Evolutionary conservation across 2,797 vertebrate genomes (phyloP).

Genomic region (Gorsachius magnificus): DNA sequence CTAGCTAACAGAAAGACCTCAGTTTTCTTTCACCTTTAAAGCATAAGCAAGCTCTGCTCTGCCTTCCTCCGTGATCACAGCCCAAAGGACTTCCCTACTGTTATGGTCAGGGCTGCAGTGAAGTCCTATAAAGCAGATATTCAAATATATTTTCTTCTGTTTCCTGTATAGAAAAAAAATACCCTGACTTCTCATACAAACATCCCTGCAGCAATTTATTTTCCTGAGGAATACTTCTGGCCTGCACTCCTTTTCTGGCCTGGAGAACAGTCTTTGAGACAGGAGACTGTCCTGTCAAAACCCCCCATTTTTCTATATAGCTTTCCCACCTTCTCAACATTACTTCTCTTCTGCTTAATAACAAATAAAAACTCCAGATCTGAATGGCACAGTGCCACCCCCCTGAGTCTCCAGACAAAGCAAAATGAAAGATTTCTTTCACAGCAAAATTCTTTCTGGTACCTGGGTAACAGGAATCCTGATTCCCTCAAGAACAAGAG

Average conservation of each 20-base stretch:
- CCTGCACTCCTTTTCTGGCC: background rate
- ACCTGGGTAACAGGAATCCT: background rate
- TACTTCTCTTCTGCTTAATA: background rate
- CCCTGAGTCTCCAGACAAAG: background rate
- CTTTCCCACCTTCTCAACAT: fast-evolving
- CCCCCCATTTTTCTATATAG: background rate
- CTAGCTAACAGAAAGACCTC: background rate
- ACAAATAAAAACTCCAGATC: background rate
- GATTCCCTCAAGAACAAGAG: background rate
- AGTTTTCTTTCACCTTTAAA: background rate
- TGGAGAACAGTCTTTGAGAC: background rate
- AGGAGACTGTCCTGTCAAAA: background rate
- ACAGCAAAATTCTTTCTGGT: background rate
- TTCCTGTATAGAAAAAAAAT: background rate
- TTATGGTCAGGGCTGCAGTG: background rate
- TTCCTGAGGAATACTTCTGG: background rate
- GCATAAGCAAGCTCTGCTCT: background rate
- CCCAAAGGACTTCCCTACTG: background rate
- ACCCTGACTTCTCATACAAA: background rate
- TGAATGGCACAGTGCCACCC: background rate
- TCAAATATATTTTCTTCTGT: background rate
- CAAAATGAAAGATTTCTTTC: background rate
- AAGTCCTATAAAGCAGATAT: background rate
- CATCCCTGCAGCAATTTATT: background rate
- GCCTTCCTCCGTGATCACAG: background rate